Evolutionary conservation across 2,113 vertebrate genomes (phyloP).

Genomic region (Hippocampus mohnikei): DNA sequence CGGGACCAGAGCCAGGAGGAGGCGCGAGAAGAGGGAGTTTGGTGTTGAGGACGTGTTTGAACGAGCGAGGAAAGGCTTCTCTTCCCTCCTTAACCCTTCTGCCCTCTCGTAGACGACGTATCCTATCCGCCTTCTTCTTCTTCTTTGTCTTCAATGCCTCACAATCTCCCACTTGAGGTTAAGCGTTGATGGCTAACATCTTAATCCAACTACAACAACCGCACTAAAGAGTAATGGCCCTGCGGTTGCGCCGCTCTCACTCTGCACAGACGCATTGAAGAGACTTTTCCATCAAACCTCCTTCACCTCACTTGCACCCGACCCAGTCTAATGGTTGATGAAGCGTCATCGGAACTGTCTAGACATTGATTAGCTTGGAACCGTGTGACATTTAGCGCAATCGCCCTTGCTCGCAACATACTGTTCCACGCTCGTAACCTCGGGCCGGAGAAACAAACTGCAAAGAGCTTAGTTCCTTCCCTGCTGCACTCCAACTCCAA

Average conservation of each 20-base stretch:
- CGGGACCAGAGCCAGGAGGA: constrained; percentile 27
- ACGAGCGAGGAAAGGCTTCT: constrained; percentile 16
- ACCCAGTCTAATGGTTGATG: constrained; percentile 15
- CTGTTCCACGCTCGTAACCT: too few species aligned
- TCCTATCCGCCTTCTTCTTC: constrained; percentile 12
- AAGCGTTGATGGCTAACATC: constrained; percentile 59
- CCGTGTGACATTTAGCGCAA: not conserved
- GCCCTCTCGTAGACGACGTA: constrained; percentile 30
- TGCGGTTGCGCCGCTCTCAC: constrained; percentile 22
- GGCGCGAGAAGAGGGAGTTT: constrained; percentile 35
- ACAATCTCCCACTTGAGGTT: constrained; percentile 32
- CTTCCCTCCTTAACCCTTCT: constrained; percentile 45
- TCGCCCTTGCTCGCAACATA: not conserved
- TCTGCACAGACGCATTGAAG: not conserved
- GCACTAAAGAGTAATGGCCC: constrained; percentile 46
- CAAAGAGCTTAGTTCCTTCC: too few species aligned
- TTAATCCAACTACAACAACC: constrained; percentile 74
- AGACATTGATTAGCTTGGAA: constrained; percentile 21
- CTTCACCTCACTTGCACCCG: constrained; percentile 19
- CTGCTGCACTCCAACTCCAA: too few species aligned
- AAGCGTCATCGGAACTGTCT: constrained; percentile 9
- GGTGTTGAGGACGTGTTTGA: constrained; percentile 45
- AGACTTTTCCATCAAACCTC: constrained; percentile 16
- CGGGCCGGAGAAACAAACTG: too few species aligned
- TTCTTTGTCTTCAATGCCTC: not conserved